These are phyloP conservation scores for Thymallus thymallus DNA, from an alignment of 2,113 vertebrate species.

Conservation along the genomic window DNA sequence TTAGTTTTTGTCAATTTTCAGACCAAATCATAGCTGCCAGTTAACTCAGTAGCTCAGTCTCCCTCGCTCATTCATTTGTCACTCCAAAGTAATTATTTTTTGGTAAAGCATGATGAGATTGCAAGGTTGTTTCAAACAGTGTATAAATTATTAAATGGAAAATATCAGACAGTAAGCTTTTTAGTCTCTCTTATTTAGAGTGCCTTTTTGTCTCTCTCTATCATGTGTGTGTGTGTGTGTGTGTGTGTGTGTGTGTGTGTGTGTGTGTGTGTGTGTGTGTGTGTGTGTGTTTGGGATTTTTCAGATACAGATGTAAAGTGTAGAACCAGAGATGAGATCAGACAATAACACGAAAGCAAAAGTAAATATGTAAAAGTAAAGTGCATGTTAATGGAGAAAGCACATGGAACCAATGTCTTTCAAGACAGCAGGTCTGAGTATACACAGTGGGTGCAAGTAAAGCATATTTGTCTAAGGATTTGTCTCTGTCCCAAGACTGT, in stretches of 20 bases:
- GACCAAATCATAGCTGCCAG: slow-evolving; percentile 32
- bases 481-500: neutral
- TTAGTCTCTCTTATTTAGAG: too few relatives aligned
- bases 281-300: slow-evolving; percentile 3
- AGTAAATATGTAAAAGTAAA: too few relatives aligned
- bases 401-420: too few relatives aligned
- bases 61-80: slow-evolving; percentile 40
- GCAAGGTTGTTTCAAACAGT: slow-evolving; percentile 26
- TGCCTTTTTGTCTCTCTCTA: too few relatives aligned
- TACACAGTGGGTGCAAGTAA: too few relatives aligned
- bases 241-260: too few relatives aligned
- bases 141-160: slow-evolving; percentile 31
- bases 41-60: slow-evolving; percentile 22
- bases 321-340: neutral
- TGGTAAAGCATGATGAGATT: slow-evolving; percentile 45
- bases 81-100: slow-evolving; percentile 37
- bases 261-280: too few relatives aligned
- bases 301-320: slow-evolving; percentile 1
- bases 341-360: too few relatives aligned
- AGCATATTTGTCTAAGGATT: neutral
- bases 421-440: too few relatives aligned
- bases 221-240: too few relatives aligned
- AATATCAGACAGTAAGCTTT: slow-evolving; percentile 15
- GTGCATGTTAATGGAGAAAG: too few relatives aligned
- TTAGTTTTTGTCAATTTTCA: slow-evolving; percentile 24